These are phyloP conservation scores for Malacoctenus gilli DNA, from an alignment of 2,797 vertebrate species.

Conservation along the genomic window DNA sequence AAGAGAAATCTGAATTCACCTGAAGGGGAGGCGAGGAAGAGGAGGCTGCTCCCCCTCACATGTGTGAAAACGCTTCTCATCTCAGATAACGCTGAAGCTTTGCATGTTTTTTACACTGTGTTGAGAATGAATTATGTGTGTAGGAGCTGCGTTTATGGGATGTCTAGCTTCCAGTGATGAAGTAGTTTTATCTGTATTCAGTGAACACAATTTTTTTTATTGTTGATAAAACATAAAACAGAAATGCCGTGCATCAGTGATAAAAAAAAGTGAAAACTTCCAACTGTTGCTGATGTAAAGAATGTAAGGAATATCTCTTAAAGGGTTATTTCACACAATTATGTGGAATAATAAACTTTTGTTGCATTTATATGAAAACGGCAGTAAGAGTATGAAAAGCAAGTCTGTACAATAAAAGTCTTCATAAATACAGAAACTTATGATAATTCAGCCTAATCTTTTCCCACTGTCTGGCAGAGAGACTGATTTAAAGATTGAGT, in stretches of 20 bases:
- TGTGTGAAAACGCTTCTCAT: constrained; percentile 56
- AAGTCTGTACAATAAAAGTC: too few species aligned
- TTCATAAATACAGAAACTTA: too few species aligned
- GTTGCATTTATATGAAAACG: too few species aligned
- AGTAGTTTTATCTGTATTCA: constrained; percentile 37
- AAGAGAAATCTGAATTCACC: constrained; percentile 58
- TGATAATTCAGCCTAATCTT: background rate
- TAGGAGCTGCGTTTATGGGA: constrained; percentile 1
- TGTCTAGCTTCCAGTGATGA: constrained; percentile 7
- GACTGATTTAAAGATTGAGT: constrained; percentile 14
- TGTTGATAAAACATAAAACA: constrained; percentile 7
- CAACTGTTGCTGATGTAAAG: too few species aligned
- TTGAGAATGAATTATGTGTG: constrained; percentile 21
- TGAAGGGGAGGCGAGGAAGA: constrained; percentile 31
- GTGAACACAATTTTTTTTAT: constrained; percentile 20
- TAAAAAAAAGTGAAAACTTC: too few species aligned
- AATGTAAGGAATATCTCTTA: background rate
- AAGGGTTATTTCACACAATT: constrained; percentile 7
- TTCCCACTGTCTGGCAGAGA: constrained; percentile 7
- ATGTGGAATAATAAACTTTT: background rate
- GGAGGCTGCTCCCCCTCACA: constrained; percentile 28
- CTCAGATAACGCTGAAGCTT: constrained; percentile 40
- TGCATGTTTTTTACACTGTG: constrained; percentile 27
- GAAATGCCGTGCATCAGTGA: too few species aligned
- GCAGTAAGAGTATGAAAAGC: too few species aligned